phyloP scores from a whole-genome alignment of 2,888 invertebrate species.

The Diarsia brunnea region DNA sequence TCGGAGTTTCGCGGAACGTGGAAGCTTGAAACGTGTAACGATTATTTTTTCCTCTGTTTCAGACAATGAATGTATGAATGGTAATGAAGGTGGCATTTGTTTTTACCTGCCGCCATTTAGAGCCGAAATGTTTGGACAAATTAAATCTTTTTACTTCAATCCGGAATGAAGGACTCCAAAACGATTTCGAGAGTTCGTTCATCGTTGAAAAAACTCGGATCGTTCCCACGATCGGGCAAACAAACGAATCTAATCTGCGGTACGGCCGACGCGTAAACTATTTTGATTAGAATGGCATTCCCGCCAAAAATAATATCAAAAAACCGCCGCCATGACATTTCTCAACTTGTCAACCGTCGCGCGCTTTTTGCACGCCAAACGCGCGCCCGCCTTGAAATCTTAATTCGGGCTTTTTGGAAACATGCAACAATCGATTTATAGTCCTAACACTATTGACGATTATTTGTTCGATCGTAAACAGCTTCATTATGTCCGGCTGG shows the following conservation, averaged over 20 bases:
- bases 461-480: constrained; percentile 79
- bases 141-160: constrained; percentile 67
- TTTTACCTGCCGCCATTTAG: constrained; percentile 60
- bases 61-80: constrained; percentile 59
- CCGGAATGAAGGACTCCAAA: constrained; percentile 68
- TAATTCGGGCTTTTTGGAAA: constrained; percentile 83
- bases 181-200: constrained; percentile 59
- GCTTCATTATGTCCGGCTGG: constrained; percentile 80
- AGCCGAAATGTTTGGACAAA: constrained; percentile 56
- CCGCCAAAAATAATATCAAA: constrained; percentile 84
- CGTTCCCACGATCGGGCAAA: constrained; percentile 82
- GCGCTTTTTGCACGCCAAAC: constrained; percentile 84
- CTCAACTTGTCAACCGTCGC: constrained; percentile 85
- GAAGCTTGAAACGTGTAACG: constrained; percentile 58
- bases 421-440: constrained; percentile 79
- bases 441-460: constrained; percentile 79
- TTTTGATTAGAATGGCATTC: constrained; percentile 90
- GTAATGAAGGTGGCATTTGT: constrained; percentile 58
- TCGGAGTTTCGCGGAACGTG: constrained; percentile 64
- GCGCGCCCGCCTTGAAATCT: constrained; percentile 86
- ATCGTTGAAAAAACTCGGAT: constrained; percentile 72
- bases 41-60: constrained; percentile 61
- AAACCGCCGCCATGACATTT: constrained; percentile 84
- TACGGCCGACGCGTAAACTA: constrained; percentile 86
- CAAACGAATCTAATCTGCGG: constrained; percentile 75